Base-by-base conservation (phyloP, 2,113 vertebrate genomes). In the Neotoma lepida region DNA sequence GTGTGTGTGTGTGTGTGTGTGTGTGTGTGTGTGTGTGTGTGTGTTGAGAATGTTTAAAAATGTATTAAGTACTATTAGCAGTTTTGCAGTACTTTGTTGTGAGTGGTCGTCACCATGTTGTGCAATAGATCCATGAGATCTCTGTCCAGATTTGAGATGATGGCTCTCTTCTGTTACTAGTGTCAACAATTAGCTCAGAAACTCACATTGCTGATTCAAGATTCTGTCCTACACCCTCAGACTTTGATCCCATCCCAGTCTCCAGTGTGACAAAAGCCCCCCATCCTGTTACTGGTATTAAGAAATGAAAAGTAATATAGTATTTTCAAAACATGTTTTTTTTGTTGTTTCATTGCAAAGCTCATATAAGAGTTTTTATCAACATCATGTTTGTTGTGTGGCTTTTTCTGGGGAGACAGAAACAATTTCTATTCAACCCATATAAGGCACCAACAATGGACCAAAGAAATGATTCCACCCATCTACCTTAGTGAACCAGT, bases 271-370 rank as follows among this genome's bases (percentile, higher is more conserved):
- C 70, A 89, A 71, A 13, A 58, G 30, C 89, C 92, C 41, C 41
- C 90, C 90, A 33, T 95, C 22, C 26, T 88, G 49, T 90, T 82
- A 63, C 10, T 88, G 49, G 64, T 88, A 73, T n/a, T 94, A 94
- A 84, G 70, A 76, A 86, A 90, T 82, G 88, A 74, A 35, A 88
- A 87, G 4, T 94, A 51, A 88, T 73, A 26, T 0, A 64, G 9
- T 86, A 76, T 76, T 90, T 84, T 92, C 39, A 82, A 26, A 64
- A 63, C 26, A 82, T 74, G 68, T 81, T 56, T 35, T 71, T 66
- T 24, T 77, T 88, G 35, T 92, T 81, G 22, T 51, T 92, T 92
- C 14, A 54, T 77, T 80, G 15, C 4, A 85, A 77, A 91, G 86
- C 28, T 63, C 56, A 73, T 46, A 46, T 56, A 46, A 64, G 6